phyloP scores from a whole-genome alignment of 2,797 vertebrate species.

The Nyctibius grandis region DNA sequence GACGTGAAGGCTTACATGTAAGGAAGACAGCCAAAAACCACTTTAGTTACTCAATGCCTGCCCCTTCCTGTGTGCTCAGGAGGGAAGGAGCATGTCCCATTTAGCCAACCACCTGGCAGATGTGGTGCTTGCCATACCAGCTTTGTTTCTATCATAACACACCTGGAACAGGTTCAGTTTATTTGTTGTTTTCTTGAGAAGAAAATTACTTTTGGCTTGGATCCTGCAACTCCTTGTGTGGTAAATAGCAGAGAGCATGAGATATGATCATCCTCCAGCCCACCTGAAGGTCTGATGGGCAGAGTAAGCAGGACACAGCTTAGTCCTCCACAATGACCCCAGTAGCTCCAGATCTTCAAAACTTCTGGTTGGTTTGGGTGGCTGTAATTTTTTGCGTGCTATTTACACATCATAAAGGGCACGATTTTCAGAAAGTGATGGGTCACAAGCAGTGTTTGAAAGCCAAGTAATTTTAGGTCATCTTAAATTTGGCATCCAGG shows the following conservation, averaged over 20 bases:
- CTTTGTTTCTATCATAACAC: neutral
- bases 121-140: neutral
- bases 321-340: neutral
- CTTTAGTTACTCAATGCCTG: neutral
- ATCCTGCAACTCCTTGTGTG: neutral
- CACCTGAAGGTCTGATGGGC: neutral
- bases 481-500: neutral
- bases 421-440: neutral
- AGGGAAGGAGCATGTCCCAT: neutral
- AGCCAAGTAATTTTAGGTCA: neutral
- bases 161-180: neutral
- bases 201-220: neutral
- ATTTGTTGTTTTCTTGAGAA: neutral
- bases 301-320: neutral
- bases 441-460: neutral
- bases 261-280: neutral
- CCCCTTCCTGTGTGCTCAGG: fast-evolving
- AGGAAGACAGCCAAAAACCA: neutral
- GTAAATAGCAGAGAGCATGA: neutral
- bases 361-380: neutral
- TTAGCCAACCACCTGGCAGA: neutral
- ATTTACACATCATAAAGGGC: neutral
- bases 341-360: neutral
- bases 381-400: neutral
- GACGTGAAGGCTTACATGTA: neutral